Evolutionary conservation across 2,113 vertebrate species (phyloP).

Genomic region (Oceanodroma tethys): DNA sequence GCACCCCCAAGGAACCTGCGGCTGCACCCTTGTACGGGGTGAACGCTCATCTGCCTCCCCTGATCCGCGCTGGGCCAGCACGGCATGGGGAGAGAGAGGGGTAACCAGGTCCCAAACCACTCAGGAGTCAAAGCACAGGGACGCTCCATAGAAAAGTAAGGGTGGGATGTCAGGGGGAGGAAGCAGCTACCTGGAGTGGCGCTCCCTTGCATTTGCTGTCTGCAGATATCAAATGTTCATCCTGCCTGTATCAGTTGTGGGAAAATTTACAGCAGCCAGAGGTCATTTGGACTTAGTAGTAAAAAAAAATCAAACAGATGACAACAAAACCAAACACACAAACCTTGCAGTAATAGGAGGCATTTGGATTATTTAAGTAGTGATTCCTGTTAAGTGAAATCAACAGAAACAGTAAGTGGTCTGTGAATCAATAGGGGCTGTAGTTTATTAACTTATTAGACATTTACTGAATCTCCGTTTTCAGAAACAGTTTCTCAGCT

Average conservation of each 20-base stretch:
- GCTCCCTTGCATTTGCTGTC: neutral
- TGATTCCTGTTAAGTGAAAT: neutral
- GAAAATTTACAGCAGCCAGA: neutral
- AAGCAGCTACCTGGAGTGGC: neutral
- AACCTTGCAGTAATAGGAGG: neutral
- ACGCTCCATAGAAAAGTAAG: neutral
- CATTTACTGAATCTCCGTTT: neutral
- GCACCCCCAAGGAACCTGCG: neutral
- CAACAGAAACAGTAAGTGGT: neutral
- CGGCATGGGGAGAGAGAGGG: accelerated
- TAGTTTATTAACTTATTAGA: neutral
- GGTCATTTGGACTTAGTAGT: neutral
- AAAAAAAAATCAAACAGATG: neutral
- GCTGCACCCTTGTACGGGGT: neutral
- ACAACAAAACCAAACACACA: neutral
- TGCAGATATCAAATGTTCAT: neutral
- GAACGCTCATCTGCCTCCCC: neutral
- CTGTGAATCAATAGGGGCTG: neutral
- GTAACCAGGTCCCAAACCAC: neutral
- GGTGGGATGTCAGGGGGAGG: neutral
- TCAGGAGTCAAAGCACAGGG: neutral
- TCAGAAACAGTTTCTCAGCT: neutral
- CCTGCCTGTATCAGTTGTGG: neutral
- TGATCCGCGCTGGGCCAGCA: accelerated
- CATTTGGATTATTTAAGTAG: neutral